These are phyloP conservation scores for Larimichthys crocea DNA, from an alignment of 2,113 vertebrate species.

Conservation along the genomic window DNA sequence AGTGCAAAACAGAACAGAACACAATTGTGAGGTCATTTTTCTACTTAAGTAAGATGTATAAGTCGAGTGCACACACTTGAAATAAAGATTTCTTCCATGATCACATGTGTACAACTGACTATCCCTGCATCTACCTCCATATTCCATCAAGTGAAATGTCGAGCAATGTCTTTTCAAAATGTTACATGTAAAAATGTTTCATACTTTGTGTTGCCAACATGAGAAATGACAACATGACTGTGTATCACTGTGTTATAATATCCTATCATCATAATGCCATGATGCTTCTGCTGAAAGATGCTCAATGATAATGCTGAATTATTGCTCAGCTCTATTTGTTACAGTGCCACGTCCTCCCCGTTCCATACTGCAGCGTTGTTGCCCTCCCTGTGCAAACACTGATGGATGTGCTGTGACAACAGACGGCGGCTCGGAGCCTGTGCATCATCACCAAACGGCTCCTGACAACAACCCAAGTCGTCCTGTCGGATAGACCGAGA, in stretches of 20 bases:
- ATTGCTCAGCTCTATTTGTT: conserved; percentile 26
- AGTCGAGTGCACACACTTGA: neutral
- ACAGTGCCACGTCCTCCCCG: neutral
- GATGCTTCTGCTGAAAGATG: conserved; percentile 12
- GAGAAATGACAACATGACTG: conserved; percentile 9
- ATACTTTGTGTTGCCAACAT: conserved; percentile 1
- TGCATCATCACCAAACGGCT: conserved; percentile 79
- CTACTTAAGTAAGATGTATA: neutral
- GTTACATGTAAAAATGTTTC: neutral
- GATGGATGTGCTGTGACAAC: conserved; percentile 75
- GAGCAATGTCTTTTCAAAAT: neutral
- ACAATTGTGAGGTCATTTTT: conserved; percentile 3
- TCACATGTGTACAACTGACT: neutral
- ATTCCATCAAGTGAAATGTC: neutral
- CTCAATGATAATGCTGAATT: conserved; percentile 28
- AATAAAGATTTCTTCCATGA: neutral
- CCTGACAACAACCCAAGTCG: conserved; percentile 77
- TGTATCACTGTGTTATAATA: conserved; percentile 1
- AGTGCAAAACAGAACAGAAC: neutral
- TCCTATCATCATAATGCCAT: neutral
- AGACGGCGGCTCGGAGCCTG: conserved; percentile 68
- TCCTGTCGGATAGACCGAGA: conserved; percentile 69
- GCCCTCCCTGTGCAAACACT: conserved; percentile 44
- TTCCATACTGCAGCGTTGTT: conserved; percentile 23
- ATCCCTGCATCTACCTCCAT: neutral